Conservation (phyloP, 2,888 invertebrate genomes). For the Fragum fragum region DNA sequence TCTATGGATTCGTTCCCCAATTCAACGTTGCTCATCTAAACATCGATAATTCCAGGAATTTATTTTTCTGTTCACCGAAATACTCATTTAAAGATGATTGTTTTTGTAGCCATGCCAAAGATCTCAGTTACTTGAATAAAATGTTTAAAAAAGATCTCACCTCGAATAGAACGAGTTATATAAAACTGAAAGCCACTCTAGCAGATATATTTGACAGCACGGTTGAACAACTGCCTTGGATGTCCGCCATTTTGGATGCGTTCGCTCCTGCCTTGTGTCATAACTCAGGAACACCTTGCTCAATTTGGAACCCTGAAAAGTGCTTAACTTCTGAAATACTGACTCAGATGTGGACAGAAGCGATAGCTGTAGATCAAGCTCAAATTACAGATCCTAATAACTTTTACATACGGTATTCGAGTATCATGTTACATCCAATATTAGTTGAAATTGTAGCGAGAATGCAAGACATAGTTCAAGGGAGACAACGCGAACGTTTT, state of each 20-base stretch:
- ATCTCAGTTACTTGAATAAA: conserved; percentile 85
- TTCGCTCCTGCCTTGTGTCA: conserved; percentile 95
- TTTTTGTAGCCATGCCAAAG: conserved; percentile 92
- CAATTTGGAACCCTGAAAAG: conserved; percentile 85
- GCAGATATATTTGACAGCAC: conserved; percentile 89
- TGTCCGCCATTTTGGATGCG: conserved; percentile 93
- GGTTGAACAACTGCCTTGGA: conserved; percentile 89
- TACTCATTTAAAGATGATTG: conserved; percentile 92
- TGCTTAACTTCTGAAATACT: conserved; percentile 75
- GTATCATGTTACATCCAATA: conserved; percentile 93
- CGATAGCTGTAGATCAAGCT: conserved; percentile 66
- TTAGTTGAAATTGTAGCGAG: conserved; percentile 91
- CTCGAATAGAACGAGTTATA: conserved; percentile 88
- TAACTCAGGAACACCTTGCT: conserved; percentile 93
- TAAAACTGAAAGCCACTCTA: conserved; percentile 91
- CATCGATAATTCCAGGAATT: conserved; percentile 86
- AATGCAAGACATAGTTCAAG: conserved; percentile 66
- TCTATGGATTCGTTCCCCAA: conserved; percentile 91
- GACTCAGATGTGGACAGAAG: conserved; percentile 71
- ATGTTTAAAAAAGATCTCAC: conserved; percentile 38
- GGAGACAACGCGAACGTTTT: conserved; percentile 85
- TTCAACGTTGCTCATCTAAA: conserved; percentile 90
- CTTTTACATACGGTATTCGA: conserved; percentile 88
- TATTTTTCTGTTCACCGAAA: conserved; percentile 85
- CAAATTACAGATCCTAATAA: conserved; percentile 48